phyloP scores from a whole-genome alignment of 2,797 vertebrate genomes.

The Phoxinus dragarum region DNA sequence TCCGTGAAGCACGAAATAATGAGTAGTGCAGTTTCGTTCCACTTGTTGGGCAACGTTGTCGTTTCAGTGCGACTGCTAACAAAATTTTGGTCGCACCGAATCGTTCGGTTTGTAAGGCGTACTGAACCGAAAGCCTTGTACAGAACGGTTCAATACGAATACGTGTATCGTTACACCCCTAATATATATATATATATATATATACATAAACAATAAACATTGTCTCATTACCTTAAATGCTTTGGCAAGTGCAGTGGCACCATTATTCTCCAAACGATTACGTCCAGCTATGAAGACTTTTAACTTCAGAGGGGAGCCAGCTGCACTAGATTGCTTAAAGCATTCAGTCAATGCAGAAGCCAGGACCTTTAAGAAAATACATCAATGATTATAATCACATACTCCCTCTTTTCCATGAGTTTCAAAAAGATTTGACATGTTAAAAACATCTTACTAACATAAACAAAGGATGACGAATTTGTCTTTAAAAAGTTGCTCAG shows the following conservation, averaged over 20 bases:
- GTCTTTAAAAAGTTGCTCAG: background rate
- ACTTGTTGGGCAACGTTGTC: no score
- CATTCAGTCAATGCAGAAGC: slow-evolving; percentile 84
- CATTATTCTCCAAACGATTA: slow-evolving; percentile 89
- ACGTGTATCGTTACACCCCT: no score
- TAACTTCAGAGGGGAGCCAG: slow-evolving; percentile 82
- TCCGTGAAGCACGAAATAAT: no score
- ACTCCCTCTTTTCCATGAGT: background rate
- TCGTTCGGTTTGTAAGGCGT: no score
- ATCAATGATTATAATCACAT: background rate
- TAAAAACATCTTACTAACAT: background rate
- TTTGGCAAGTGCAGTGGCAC: slow-evolving; percentile 84
- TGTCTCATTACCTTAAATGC: slow-evolving; percentile 79
- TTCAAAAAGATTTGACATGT: background rate
- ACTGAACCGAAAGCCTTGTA: no score
- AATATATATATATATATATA: no score
- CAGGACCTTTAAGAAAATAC: slow-evolving; percentile 76
- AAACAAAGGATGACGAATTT: background rate
- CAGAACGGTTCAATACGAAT: no score
- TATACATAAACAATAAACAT: background rate
- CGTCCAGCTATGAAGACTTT: slow-evolving; percentile 87
- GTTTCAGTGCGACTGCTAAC: no score
- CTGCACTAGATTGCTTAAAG: slow-evolving; percentile 79
- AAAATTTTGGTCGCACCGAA: no score
- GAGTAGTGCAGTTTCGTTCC: no score